Evolutionary conservation across 1,140 invertebrate species (phyloP).

Genomic region (Limonius californicus): DNA sequence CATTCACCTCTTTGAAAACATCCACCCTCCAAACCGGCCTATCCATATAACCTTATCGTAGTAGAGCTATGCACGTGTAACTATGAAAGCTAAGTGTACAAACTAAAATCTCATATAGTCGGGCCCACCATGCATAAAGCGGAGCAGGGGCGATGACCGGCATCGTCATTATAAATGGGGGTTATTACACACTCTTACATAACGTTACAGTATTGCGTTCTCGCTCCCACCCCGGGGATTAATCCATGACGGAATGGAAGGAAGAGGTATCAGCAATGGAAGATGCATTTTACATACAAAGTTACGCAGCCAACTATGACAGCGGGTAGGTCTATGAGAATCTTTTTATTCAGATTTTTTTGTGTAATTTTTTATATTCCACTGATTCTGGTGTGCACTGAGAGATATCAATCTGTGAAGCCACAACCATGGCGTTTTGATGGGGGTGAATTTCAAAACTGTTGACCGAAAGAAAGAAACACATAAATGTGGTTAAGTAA

Average conservation of each 20-base stretch:
- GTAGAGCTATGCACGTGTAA: conserved; percentile 4
- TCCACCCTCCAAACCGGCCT: too few species aligned
- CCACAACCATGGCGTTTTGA: too few species aligned
- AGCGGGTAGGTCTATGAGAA: conserved; percentile 12
- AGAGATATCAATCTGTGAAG: neutral
- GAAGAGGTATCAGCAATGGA: neutral
- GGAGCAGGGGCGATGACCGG: conserved; percentile 9
- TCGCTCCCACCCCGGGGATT: neutral
- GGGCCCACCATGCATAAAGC: conserved; percentile 12
- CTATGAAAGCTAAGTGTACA: conserved; percentile 8
- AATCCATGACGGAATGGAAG: neutral
- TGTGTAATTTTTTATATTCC: neutral
- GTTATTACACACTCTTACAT: conserved; percentile 14
- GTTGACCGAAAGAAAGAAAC: too few species aligned
- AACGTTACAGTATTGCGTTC: conserved; percentile 7
- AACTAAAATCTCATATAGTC: conserved; percentile 14
- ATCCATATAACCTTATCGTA: neutral
- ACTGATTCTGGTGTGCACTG: neutral
- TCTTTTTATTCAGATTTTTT: conserved; percentile 6
- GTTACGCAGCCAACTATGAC: conserved; percentile 9
- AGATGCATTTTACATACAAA: conserved; percentile 4
- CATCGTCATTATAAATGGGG: conserved; percentile 13
- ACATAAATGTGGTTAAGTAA: too few species aligned
- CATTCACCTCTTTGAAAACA: too few species aligned
- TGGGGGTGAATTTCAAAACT: too few species aligned